Conservation (phyloP, 2,113 vertebrate species). For the Helogale parvula region DNA sequence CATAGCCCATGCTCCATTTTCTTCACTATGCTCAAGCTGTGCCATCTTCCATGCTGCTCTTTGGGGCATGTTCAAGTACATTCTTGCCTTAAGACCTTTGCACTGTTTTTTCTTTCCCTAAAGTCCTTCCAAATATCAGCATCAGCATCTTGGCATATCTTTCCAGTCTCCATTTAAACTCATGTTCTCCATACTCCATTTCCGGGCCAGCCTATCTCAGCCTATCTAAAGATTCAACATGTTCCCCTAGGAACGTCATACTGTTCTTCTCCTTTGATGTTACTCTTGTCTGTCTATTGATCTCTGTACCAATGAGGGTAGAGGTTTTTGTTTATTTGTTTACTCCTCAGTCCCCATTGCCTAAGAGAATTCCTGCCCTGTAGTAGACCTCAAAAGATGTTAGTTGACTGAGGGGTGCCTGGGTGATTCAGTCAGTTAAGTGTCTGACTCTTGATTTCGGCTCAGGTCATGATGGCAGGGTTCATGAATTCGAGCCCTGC, state of each 20-base stretch:
- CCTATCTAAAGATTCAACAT: background rate
- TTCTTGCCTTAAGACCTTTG: background rate
- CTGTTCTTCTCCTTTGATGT: background rate
- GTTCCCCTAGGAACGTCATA: background rate
- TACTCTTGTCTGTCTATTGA: background rate
- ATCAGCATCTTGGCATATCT: accelerated
- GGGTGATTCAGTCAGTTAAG: too few relatives aligned
- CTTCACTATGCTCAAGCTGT: background rate
- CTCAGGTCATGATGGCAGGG: too few relatives aligned
- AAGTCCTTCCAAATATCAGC: background rate
- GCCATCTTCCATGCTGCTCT: too few relatives aligned
- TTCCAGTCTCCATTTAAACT: background rate
- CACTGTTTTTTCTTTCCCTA: background rate
- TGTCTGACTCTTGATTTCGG: too few relatives aligned
- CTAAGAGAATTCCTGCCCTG: background rate
- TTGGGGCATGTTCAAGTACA: background rate
- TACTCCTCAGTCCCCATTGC: background rate
- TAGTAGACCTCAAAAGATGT: too few relatives aligned
- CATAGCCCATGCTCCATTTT: background rate
- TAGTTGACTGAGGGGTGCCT: background rate
- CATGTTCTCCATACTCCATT: background rate
- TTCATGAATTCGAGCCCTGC: too few relatives aligned
- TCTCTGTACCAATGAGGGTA: background rate
- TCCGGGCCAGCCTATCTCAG: background rate
- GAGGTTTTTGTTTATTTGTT: background rate